Base-by-base conservation (phyloP, 2,797 vertebrate species). In the Neopelma chrysocephalum region DNA sequence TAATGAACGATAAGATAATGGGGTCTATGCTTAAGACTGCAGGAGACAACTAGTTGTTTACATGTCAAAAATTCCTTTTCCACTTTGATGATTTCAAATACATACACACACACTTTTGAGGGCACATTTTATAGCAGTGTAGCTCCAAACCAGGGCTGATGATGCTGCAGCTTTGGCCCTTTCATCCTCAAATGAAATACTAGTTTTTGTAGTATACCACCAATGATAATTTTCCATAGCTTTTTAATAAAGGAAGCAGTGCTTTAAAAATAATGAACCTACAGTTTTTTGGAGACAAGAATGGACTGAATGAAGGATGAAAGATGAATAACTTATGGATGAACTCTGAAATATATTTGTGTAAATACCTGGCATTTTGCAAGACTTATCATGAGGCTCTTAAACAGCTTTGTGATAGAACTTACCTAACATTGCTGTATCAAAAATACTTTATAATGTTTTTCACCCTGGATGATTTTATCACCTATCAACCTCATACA, bases 1-100 rank as follows among this genome's bases (percentile, higher is more conserved):
- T 94, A 86, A 87, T 79, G 50, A 88, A 94, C 38, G 87, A 96
- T 95, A 96, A 97, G 90, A 93, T 95, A 94, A 92, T 87, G 69
- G 69, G 32, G 48, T 89, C 88, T 57, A 4, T 71, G 73, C 85
- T 84, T 69, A 89, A 76, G 82, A 94, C 42, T 88, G 45, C 62
- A 70, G 91, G 73, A 73, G 95, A 95, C 66, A 96, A 96, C 94
- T 96, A 87, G 77, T 93, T 96, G 79, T 91, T 94, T 84, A 77
- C n/a, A 82, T 72, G 77, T 92, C 88, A 81, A 75, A 88, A 81
- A 90, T 72, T 84, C 81, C 71, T 92, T 93, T 96, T 93, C 50
- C 54, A 19, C 72, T 73, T 45, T 65, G 51, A 57, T 92, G 72
- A 78, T n/a, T 93, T 69, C 60, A 50, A 40, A 69, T 48, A 43